Evolutionary conservation across 1,140 invertebrate genomes (phyloP), one percentile per base, ranked within the genome.

Genomic region (Chymomyza costata): DNA sequence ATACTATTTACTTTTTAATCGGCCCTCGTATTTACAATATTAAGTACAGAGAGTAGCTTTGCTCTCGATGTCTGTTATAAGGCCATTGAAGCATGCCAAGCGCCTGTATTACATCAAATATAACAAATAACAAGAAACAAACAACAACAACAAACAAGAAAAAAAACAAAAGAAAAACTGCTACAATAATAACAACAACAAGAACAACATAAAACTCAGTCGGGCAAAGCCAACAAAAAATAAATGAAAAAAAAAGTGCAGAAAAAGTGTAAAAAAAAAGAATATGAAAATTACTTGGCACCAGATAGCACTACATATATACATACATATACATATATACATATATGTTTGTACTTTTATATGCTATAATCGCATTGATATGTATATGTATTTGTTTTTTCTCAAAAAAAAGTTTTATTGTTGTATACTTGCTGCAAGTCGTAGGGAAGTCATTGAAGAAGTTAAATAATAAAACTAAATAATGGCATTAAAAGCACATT

Each of bases 371-470:
- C n/a, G n/a, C n/a, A n/a, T n/a, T n/a, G n/a, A n/a, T n/a, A n/a
- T n/a, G n/a, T n/a, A n/a, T n/a, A n/a, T n/a, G n/a, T n/a, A n/a
- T n/a, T n/a, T n/a, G n/a, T n/a, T n/a, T n/a, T n/a, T n/a, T n/a
- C n/a, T n/a, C n/a, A n/a, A n/a, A 40, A 14, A 39, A 11, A n/a
- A 1, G 19, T 34, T 50, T 46, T 40, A 34, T 60, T 56, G 55
- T 67, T 61, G 35, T 51, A n/a, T n/a, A 51, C 45, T 51, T 62
- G 41, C n/a, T n/a, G 45, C 17, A 31, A 35, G 51, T 44, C 25
- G n/a, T n/a, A n/a, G n/a, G 19, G 28, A 39, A 47, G 50, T 44
- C 46, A 39, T n/a, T 16, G 19, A 30, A 61, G 45, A 48, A 47
- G 13, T 11, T 25, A 8, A 25, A 5, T 25, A 5, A 25, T 3